Base-by-base conservation (phyloP, 2,888 invertebrate species). In the Yponomeuta plumbellus region DNA sequence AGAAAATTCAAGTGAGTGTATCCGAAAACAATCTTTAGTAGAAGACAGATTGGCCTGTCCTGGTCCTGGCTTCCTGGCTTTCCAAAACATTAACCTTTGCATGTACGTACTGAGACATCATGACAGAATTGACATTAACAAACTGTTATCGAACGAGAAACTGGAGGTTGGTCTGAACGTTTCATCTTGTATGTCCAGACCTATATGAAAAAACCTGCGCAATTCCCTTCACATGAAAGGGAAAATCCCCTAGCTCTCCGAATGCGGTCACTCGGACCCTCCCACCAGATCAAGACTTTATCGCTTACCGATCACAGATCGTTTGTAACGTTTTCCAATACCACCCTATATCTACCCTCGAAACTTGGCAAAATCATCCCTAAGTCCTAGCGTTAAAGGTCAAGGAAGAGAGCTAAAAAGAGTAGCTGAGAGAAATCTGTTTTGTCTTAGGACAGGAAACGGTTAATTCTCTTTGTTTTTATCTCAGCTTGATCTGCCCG, bases 221-320 rank as follows among this genome's bases (percentile, higher is more conserved):
- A 52, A 17, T 52, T 17, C 17, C 44, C 13, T 52, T 52, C 1
- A 1, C 44, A 4, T 0, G 17, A 52, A 52, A 17, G 13, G 17
- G 8, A 52, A 52, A 52, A 34, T 34, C 17, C 44, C 44, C 44
- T 5, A 17, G 40, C 21, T 40, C 21, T 21, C 11, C 34, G 11
- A 63, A 44, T 63, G 26, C 23, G 61, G 34, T 61, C 61, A 61
- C 61, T 58, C 11, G 21, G 26, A 17, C 66, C 72, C 75, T 69
- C 73, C 75, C 73, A 70, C 71, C 68, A 73, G 72, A 68, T 75
- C 73, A 72, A 68, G 64, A 65, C 68, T 69, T 71, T 76, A 75
- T 76, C 75, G 69, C 59, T 40, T 40, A 21, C 40, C 65, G 75
- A 75, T 74, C 76, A 74, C 68, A 68, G 71, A 73, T 75, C 70